Evolutionary conservation across 2,113 vertebrate species (phyloP).

Genomic region (Phalacrocorax carbo): DNA sequence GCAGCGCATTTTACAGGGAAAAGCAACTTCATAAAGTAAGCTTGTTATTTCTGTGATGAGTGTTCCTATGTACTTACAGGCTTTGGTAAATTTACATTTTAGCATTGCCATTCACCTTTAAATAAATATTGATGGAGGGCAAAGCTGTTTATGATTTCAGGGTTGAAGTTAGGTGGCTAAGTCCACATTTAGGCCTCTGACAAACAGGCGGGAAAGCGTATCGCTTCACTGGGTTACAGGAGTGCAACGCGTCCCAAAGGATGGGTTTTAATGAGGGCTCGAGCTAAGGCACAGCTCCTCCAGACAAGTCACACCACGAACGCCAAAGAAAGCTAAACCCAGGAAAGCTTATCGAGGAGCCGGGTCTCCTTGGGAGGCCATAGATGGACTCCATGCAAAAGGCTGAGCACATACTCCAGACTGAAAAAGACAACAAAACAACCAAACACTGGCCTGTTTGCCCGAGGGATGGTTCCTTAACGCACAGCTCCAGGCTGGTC

Average conservation of each 20-base stretch:
- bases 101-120: background rate
- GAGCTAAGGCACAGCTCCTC: background rate
- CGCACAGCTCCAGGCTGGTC: background rate
- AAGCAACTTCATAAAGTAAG: background rate
- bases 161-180: background rate
- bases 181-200: background rate
- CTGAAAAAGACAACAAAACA: background rate
- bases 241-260: rapidly evolving
- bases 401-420: background rate
- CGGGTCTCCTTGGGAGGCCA: background rate
- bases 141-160: background rate
- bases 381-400: rapidly evolving
- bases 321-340: background rate
- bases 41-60: background rate
- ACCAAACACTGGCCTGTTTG: rapidly evolving
- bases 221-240: background rate
- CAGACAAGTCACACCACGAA: background rate
- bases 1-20: background rate
- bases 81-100: background rate
- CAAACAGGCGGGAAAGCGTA: rapidly evolving
- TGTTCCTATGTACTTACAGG: background rate
- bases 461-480: rapidly evolving
- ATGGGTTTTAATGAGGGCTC: rapidly evolving
- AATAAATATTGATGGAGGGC: background rate
- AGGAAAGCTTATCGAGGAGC: background rate